Evolutionary conservation across 35 echinoderm and acorn worm species (phyloP).

Genomic region (Heliocidaris tuberculata): DNA sequence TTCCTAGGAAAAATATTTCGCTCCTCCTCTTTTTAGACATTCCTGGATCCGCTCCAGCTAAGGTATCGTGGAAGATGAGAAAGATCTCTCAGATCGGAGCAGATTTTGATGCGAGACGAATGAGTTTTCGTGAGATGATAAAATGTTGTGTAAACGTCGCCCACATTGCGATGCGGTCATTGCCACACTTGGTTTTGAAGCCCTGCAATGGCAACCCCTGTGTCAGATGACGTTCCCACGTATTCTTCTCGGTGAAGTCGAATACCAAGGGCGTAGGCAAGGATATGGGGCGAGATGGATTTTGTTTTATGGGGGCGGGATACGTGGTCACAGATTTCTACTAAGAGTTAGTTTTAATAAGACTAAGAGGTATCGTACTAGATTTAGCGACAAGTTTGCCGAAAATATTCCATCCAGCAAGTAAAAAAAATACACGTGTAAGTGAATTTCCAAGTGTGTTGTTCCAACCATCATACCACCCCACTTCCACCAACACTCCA

Average conservation of each 20-base stretch:
- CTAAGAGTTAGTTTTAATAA: too few relatives aligned
- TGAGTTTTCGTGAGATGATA: background rate
- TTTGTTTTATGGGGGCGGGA: background rate
- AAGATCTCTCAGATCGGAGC: background rate
- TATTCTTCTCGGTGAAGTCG: background rate
- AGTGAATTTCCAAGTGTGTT: too few relatives aligned
- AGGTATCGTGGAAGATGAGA: background rate
- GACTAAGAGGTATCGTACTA: too few relatives aligned
- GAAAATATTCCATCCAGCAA: too few relatives aligned
- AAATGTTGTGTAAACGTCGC: background rate
- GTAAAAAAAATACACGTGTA: too few relatives aligned
- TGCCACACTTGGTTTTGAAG: background rate
- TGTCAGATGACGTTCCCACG: too few relatives aligned
- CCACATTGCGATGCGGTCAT: background rate
- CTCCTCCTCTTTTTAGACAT: background rate
- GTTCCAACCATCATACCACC: too few relatives aligned
- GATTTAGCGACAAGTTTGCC: too few relatives aligned
- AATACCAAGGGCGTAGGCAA: background rate
- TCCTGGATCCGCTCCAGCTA: background rate
- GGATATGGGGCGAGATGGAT: background rate
- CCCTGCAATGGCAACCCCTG: too few relatives aligned
- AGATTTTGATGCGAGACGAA: background rate
- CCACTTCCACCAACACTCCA: too few relatives aligned
- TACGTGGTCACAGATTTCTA: background rate
- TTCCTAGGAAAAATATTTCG: too few relatives aligned